A percentile compares a stretch with the other conserved stretches of the same genome.
phyloP scores from a whole-genome alignment of 2,888 invertebrate genomes.

The Microplitis manilae region DNA sequence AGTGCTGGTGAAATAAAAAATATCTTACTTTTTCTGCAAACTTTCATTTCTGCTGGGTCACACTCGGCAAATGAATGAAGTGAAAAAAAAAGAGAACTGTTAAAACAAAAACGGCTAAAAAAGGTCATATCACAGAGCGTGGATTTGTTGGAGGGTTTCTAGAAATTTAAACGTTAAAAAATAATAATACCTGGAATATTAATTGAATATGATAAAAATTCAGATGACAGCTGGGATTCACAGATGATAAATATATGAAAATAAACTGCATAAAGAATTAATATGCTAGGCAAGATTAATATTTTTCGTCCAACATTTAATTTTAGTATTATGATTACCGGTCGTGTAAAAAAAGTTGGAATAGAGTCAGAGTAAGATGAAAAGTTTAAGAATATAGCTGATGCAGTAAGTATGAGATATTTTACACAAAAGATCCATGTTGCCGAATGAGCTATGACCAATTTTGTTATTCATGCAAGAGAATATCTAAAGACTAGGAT shows the following conservation, averaged over 20 bases:
- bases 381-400: not conserved
- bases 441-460: not conserved
- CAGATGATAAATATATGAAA: not conserved
- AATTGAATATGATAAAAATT: constrained; percentile 4
- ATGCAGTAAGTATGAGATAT: not conserved
- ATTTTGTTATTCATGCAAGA: constrained; percentile 6
- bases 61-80: constrained; percentile 7
- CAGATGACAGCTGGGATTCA: not conserved
- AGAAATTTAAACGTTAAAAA: not conserved
- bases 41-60: constrained; percentile 18
- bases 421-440: not conserved
- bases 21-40: constrained; percentile 6
- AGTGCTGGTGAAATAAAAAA: not conserved
- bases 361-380: not conserved
- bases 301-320: too few relatives aligned
- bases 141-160: constrained; percentile 5
- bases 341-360: too few relatives aligned
- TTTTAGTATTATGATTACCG: too few relatives aligned
- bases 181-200: constrained; percentile 18
- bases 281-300: not conserved
- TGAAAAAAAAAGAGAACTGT: not conserved
- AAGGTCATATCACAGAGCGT: constrained; percentile 5
- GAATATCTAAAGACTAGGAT: not conserved
- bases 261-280: not conserved
- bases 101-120: not conserved